Evolutionary conservation across 2,113 vertebrate genomes (phyloP), one percentile per base, ranked within the genome.

Genomic region (Chunga burmeisteri): DNA sequence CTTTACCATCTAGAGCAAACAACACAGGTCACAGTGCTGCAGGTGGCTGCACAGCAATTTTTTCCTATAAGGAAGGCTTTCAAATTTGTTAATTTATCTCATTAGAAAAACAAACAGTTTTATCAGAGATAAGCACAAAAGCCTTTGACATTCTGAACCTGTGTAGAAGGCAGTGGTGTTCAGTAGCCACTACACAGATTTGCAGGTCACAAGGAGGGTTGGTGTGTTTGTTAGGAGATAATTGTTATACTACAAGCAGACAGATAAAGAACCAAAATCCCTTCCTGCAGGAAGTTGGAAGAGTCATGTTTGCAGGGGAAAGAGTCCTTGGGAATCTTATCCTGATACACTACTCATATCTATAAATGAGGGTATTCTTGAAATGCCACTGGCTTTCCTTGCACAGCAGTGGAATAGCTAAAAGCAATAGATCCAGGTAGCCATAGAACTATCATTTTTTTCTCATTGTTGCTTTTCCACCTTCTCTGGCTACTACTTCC

Each of bases 231-330:
- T 20, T 52, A n/a, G 44, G 47, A 81, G 58, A 14, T 49, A 36
- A 36, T 13, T 7, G 36, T 2, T 40, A 12, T 3, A 9, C 0
- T 1, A 16, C 10, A 2, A 1, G 14, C 38, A 86, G 40, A 34
- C 11, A 73, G 44, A 44, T 8, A 40, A 53, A 79, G 46, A n/a
- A 40, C n/a, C 65, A 56, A 4, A 46, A 46, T 20, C 65, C 82
- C 36, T 23, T 56, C 62, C 87, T 53, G 21, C 16, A 16, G 1
- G 21, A 5, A 44, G 34, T 6, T 52, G n/a, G 8, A 86, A n/a
- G 2, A 3, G 5, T 6, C 3, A 2, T 1, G 2, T 67, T 12
- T 68, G 25, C n/a, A 63, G 26, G 16, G 25, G 14, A 79, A 42
- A 36, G 29, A 47, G 40, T 1, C 44, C 9, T 61, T 26, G 47